phyloP scores from a whole-genome alignment of 35 echinoderm and acorn worm species.

The Apostichopus parvimensis region DNA sequence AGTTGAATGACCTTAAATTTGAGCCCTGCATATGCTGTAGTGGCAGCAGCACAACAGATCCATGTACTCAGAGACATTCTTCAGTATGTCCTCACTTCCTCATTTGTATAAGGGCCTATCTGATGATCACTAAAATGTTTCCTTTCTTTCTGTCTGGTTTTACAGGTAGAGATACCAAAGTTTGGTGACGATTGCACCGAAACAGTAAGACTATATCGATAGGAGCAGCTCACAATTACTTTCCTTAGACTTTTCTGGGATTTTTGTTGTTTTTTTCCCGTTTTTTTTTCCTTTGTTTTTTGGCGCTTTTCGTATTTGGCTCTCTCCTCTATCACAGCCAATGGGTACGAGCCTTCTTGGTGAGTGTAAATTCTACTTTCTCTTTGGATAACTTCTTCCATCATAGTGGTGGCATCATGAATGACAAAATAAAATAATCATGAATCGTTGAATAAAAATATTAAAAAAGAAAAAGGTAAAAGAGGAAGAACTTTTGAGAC shows the following conservation, averaged over 20 bases:
- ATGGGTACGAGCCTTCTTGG: not conserved
- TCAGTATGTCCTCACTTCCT: too few species aligned
- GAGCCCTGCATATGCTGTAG: too few species aligned
- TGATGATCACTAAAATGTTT: too few species aligned
- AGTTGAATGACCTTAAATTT: too few species aligned
- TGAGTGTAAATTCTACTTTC: not conserved
- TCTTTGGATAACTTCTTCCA: not conserved
- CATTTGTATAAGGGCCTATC: too few species aligned
- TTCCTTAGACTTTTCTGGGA: too few species aligned
- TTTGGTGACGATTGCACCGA: not conserved
- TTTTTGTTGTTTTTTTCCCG: not conserved
- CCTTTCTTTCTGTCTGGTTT: not conserved
- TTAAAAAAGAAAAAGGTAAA: not conserved
- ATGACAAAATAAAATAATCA: not conserved
- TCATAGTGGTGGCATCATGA: not conserved
- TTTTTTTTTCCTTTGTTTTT: not conserved
- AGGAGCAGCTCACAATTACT: not conserved
- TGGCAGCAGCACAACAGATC: too few species aligned
- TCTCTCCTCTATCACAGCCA: not conserved
- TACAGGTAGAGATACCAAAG: not conserved
- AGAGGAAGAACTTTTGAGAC: not conserved
- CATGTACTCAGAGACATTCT: too few species aligned
- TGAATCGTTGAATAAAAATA: not conserved
- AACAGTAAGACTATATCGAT: not conserved
- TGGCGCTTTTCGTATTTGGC: not conserved